These are phyloP conservation scores for Phymatocera aterrima DNA, from an alignment of 2,888 invertebrate genomes.

Conservation along the genomic window DNA sequence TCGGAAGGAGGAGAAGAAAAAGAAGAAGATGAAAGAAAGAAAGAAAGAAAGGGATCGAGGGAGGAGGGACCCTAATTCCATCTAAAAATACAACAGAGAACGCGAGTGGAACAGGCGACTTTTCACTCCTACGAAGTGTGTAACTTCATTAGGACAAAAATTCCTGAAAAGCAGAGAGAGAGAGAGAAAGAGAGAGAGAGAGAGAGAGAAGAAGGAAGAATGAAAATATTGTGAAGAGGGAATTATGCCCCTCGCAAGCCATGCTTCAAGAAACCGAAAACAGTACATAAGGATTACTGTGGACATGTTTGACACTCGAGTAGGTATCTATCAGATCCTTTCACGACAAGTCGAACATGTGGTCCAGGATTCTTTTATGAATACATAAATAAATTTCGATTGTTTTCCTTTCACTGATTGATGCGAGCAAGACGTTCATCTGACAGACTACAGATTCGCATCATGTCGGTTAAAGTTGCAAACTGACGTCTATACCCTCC, in stretches of 20 bases:
- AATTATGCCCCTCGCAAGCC: not conserved
- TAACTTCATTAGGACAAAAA: slow-evolving; percentile 34
- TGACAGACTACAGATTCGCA: slow-evolving; percentile 20
- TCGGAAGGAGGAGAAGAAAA: not conserved
- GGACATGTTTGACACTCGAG: not conserved
- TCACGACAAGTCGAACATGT: not conserved
- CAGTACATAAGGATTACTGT: slow-evolving; percentile 18
- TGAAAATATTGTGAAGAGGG: not conserved
- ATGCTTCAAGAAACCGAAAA: not conserved
- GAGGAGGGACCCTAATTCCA: slow-evolving; percentile 21
- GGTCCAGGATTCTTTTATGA: slow-evolving; percentile 9
- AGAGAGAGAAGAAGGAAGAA: not conserved
- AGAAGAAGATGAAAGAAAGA: not conserved
- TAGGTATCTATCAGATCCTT: slow-evolving; percentile 16
- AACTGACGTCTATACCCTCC: not conserved
- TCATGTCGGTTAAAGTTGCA: not conserved
- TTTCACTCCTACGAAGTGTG: slow-evolving; percentile 29
- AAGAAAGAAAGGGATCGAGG: not conserved
- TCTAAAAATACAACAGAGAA: slow-evolving; percentile 36
- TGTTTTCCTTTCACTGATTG: not conserved
- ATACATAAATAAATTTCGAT: slow-evolving; percentile 19
- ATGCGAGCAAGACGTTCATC: not conserved
- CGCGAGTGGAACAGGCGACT: slow-evolving; percentile 19
- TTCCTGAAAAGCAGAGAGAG: not conserved
- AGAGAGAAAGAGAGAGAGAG: not conserved